Evolutionary conservation across 2,113 vertebrate genomes (phyloP).

Genomic region (Hylia prasina): DNA sequence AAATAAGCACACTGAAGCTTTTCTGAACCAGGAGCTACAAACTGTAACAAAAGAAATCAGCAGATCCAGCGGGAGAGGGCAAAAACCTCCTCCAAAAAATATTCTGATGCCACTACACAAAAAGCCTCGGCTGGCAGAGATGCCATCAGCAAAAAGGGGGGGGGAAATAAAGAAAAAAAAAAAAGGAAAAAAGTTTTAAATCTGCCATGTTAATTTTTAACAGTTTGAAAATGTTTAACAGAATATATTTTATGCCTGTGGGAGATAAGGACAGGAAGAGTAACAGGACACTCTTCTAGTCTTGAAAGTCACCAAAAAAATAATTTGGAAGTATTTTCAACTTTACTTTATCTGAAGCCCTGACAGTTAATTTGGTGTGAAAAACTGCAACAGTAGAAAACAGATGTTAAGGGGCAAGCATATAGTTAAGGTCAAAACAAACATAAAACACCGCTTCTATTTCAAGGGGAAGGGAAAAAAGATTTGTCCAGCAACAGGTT

Average conservation of each 20-base stretch:
- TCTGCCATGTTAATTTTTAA: slow-evolving; percentile 49
- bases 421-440: slow-evolving; percentile 79
- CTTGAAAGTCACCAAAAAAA: slow-evolving; percentile 73
- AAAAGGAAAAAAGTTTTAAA: not conserved
- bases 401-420: slow-evolving; percentile 79
- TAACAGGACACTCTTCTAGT: slow-evolving; percentile 59
- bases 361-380: slow-evolving; percentile 84
- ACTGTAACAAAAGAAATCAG: slow-evolving; percentile 49
- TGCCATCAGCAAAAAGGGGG: not conserved
- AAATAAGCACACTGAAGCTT: slow-evolving; percentile 59
- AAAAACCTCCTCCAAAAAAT: slow-evolving; percentile 33
- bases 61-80: not conserved
- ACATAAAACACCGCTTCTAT: slow-evolving; percentile 74
- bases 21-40: slow-evolving; percentile 49
- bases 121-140: slow-evolving; percentile 30
- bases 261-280: slow-evolving; percentile 69
- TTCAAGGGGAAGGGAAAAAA: slow-evolving; percentile 28
- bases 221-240: slow-evolving; percentile 46
- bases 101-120: slow-evolving; percentile 26
- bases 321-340: slow-evolving; percentile 78
- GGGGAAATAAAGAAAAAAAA: too few species aligned
- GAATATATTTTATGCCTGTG: slow-evolving; percentile 41
- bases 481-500: slow-evolving; percentile 78
- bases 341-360: slow-evolving; percentile 78
- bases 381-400: slow-evolving; percentile 79